Conservation (phyloP, 2,113 vertebrate genomes). For the Eptesicus fuscus region DNA sequence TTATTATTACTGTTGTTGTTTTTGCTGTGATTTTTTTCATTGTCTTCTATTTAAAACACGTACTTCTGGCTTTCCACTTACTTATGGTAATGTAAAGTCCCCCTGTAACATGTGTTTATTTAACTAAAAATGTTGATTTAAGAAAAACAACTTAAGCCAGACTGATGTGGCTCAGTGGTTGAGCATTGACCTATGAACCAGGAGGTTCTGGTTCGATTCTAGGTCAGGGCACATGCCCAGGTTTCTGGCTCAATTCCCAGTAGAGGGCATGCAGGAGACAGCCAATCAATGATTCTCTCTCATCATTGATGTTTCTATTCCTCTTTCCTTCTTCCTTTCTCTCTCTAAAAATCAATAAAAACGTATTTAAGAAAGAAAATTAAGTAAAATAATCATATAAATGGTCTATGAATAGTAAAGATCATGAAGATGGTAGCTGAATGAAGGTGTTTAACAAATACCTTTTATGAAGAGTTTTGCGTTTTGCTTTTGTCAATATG, state of each 20-base stretch:
- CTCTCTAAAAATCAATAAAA: too few species aligned
- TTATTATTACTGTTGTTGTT: neutral
- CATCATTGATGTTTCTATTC: too few species aligned
- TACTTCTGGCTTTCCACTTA: slow-evolving; percentile 2
- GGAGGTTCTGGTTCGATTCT: too few species aligned
- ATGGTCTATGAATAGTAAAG: neutral
- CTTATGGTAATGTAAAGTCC: neutral
- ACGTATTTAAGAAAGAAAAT: neutral
- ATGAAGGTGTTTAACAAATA: neutral
- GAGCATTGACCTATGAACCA: too few species aligned
- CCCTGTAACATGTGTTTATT: neutral
- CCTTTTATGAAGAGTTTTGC: neutral
- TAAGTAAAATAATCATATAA: neutral
- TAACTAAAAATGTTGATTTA: neutral
- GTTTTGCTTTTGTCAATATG: neutral
- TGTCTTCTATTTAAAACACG: slow-evolving; percentile 8
- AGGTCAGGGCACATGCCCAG: too few species aligned
- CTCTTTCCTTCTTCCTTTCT: too few species aligned
- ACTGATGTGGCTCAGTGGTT: too few species aligned
- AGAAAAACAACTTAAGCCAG: neutral
- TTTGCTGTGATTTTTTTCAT: neutral
- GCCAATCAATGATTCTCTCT: too few species aligned
- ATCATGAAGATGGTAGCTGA: neutral
- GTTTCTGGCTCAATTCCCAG: too few species aligned
- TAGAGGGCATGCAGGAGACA: too few species aligned